phyloP scores from a whole-genome alignment of 2,888 invertebrate genomes.

The Eupithecia dodoneata region DNA sequence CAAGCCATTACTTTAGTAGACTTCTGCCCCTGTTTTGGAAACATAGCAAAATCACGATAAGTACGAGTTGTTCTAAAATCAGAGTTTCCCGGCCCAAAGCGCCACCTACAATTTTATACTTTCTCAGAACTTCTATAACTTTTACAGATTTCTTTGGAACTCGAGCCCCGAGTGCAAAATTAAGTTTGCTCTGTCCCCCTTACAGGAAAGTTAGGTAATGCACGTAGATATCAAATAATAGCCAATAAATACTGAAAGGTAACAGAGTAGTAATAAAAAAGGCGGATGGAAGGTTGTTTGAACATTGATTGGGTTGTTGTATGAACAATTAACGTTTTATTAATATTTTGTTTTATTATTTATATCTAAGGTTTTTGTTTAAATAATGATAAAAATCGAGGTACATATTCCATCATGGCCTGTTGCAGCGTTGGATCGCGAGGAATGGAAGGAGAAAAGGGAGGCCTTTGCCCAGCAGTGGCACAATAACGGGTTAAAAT shows the following conservation, averaged over 20 bases:
- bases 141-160: slow-evolving; percentile 22
- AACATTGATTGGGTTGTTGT: not conserved
- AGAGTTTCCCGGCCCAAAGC: not conserved
- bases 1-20: too few species aligned
- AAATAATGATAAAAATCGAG: too few species aligned
- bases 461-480: too few species aligned
- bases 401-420: too few species aligned
- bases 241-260: slow-evolving; percentile 26
- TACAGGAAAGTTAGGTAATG: slow-evolving; percentile 38
- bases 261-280: not conserved
- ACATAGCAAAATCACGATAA: not conserved
- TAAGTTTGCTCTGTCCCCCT: slow-evolving; percentile 37
- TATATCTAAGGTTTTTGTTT: too few species aligned
- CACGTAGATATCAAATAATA: slow-evolving; percentile 40
- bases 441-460: too few species aligned
- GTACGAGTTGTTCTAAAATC: not conserved
- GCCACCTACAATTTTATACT: slow-evolving; percentile 22
- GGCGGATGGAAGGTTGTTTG: not conserved
- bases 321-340: not conserved
- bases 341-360: too few species aligned
- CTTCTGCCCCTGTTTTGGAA: too few species aligned
- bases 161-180: slow-evolving; percentile 29
- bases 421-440: too few species aligned
- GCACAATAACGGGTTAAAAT: too few species aligned
- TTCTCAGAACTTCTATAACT: slow-evolving; percentile 19